phyloP scores from a whole-genome alignment of 1,140 invertebrate species.

The Papilio xuthus region DNA sequence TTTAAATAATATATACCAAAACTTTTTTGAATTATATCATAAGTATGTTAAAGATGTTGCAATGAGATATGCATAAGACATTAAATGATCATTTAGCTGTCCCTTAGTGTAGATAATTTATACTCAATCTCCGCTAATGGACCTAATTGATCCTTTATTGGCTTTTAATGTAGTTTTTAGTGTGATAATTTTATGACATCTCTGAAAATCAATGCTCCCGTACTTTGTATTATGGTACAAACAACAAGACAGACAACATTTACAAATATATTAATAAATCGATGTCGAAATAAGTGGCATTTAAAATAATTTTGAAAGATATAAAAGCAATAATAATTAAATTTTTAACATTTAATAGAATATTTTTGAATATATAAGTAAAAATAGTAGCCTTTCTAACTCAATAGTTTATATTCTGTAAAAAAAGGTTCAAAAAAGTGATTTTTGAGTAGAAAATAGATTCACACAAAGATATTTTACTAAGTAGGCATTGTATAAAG shows the following conservation, averaged over 20 bases:
- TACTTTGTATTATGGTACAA: background rate
- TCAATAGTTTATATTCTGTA: slow-evolving; percentile 4
- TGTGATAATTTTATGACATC: slow-evolving; percentile 22
- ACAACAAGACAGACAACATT: background rate
- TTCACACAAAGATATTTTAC: slow-evolving; percentile 50
- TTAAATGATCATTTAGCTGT: background rate
- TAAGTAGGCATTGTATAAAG: slow-evolving; percentile 62
- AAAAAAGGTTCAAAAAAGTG: background rate
- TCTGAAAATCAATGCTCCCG: slow-evolving; percentile 31
- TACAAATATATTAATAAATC: background rate
- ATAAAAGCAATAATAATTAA: slow-evolving; percentile 2
- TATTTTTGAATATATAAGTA: background rate
- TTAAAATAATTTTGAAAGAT: background rate
- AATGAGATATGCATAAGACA: slow-evolving; percentile 43
- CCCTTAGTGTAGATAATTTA: background rate
- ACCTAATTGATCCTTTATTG: background rate
- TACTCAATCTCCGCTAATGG: too few relatives aligned
- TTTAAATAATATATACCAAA: slow-evolving; percentile 3
- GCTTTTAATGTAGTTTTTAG: background rate
- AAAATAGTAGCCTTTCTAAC: background rate
- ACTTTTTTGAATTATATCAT: background rate
- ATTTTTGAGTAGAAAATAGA: slow-evolving; percentile 33
- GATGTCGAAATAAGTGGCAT: slow-evolving; percentile 9
- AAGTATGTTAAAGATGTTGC: slow-evolving; percentile 32
- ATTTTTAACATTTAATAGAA: background rate